phyloP scores from a whole-genome alignment of 2,797 vertebrate genomes.

The Mus spretus region DNA sequence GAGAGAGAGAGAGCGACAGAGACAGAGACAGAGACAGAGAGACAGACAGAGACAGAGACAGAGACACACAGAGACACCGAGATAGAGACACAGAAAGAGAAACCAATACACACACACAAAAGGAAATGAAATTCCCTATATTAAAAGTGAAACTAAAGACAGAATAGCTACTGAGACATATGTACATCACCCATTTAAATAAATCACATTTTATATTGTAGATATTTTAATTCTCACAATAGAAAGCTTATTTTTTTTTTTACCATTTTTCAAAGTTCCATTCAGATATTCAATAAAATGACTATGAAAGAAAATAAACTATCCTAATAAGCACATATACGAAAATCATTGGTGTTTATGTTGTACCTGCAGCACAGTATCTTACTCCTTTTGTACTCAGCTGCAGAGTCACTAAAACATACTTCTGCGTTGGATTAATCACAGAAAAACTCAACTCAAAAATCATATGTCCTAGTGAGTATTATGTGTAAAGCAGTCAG shows the following conservation, averaged over 20 bases:
- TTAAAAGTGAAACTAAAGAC: not conserved
- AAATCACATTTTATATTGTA: not conserved
- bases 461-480: not conserved
- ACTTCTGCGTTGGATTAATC: not conserved
- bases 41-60: too few species aligned
- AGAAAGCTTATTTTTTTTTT: not conserved
- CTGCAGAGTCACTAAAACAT: not conserved
- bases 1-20: too few species aligned
- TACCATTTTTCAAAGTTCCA: not conserved
- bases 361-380: not conserved
- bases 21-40: too few species aligned
- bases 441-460: slow-evolving; percentile 38
- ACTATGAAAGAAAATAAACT: not conserved
- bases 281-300: not conserved
- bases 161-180: not conserved
- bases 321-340: not conserved
- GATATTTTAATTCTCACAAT: not conserved
- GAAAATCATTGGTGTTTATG: not conserved
- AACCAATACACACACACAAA: too few species aligned
- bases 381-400: slow-evolving; percentile 24
- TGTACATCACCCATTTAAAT: not conserved
- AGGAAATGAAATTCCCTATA: not conserved
- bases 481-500: not conserved
- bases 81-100: not conserved
- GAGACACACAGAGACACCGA: too few species aligned